Percentiles rank a stretch among this genome's conserved stretches.
phyloP scores from a whole-genome alignment of 2,113 vertebrate genomes.

The Bostrychus sinensis region DNA sequence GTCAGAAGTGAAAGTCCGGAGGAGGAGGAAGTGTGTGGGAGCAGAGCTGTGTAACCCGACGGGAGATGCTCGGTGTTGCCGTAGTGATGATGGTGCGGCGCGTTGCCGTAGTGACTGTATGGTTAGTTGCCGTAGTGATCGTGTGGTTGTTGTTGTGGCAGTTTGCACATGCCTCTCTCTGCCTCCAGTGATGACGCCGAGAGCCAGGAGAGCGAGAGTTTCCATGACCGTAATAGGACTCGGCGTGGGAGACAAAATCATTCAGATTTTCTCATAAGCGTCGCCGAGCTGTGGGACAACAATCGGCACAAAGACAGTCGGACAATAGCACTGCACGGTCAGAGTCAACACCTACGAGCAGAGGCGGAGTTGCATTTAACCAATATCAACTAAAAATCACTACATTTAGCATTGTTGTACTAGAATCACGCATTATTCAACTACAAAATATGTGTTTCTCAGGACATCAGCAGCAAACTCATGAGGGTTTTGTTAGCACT shows the following conservation, averaged over 20 bases:
- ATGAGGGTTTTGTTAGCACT: no score
- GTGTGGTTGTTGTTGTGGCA: constrained; percentile 52
- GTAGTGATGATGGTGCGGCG: constrained; percentile 44
- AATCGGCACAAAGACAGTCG: not conserved
- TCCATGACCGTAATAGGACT: constrained; percentile 29
- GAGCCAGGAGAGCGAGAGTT: constrained; percentile 47
- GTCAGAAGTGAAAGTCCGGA: not conserved
- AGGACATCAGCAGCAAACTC: no score
- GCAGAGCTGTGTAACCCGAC: constrained; percentile 51
- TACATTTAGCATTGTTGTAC: no score
- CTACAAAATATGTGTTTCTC: no score
- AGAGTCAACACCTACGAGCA: not conserved
- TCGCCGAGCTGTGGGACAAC: constrained; percentile 1
- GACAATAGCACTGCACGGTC: not conserved
- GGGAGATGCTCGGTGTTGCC: constrained; percentile 65
- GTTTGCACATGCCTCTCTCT: constrained; percentile 58
- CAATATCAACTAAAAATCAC: not conserved
- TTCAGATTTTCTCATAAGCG: not conserved
- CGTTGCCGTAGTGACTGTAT: constrained; percentile 64
- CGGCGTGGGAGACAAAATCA: constrained; percentile 29
- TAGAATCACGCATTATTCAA: no score
- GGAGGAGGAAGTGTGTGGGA: constrained; percentile 54
- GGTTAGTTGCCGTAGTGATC: constrained; percentile 59
- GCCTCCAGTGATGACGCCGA: constrained; percentile 46
- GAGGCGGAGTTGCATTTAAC: not conserved